A percentile compares a stretch with the other conserved stretches of the same genome.
phyloP scores from a whole-genome alignment of 2,797 vertebrate species.

The Ispidina picta region DNA sequence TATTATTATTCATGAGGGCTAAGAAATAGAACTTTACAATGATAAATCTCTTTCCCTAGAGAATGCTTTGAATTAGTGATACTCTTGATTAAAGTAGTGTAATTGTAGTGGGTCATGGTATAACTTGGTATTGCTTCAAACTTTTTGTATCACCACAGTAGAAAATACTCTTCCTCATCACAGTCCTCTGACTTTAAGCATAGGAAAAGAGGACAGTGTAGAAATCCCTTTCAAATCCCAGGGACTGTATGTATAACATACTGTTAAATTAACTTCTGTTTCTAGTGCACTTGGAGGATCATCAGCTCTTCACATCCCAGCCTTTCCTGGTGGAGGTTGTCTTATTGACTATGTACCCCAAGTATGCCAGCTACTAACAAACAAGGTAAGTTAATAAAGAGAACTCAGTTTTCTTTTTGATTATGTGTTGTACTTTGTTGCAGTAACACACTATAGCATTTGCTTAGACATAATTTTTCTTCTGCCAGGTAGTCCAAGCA shows the following conservation, averaged over 20 bases:
- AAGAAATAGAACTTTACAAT: neutral
- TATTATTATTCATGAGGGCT: neutral
- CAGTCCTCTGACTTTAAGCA: neutral
- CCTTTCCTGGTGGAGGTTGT: conserved; percentile 95
- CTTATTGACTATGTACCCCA: conserved; percentile 98
- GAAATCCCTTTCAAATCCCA: neutral
- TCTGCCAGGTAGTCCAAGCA: neutral
- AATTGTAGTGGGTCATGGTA: neutral
- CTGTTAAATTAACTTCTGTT: conserved; percentile 45
- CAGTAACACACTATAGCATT: neutral
- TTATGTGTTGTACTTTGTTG: neutral
- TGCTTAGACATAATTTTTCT: neutral
- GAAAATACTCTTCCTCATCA: neutral
- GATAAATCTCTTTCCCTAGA: neutral
- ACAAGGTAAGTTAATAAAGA: conserved; percentile 85
- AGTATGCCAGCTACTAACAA: conserved; percentile 96
- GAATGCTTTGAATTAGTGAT: neutral
- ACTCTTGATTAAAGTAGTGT: neutral
- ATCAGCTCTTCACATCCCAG: conserved; percentile 95
- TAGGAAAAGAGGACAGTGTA: neutral
- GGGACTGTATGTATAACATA: neutral
- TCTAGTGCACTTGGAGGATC: conserved; percentile 94
- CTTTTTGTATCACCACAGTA: neutral
- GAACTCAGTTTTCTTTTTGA: neutral
- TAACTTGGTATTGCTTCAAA: neutral